Conservation (phyloP, 2,113 vertebrate genomes). For the Talpa occidentalis region DNA sequence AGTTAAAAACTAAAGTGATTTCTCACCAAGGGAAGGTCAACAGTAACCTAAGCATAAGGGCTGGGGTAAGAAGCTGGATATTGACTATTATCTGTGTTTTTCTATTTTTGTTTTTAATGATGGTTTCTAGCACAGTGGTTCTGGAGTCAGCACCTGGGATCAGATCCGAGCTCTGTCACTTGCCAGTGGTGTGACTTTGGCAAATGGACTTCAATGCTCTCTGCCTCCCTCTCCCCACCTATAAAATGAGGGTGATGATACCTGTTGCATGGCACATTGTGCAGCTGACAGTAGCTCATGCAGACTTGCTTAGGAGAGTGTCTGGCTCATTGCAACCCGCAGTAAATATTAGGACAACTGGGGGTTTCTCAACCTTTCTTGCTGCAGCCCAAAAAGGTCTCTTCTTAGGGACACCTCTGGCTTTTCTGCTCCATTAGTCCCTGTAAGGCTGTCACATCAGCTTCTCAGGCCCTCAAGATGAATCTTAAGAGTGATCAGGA, state of each 20-base stretch:
- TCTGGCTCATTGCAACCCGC: neutral
- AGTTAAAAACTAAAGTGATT: conserved; percentile 28
- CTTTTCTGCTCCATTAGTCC: neutral
- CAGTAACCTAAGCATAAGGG: neutral
- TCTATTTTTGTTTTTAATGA: neutral
- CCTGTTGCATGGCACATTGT: neutral
- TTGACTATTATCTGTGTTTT: neutral
- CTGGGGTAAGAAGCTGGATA: neutral
- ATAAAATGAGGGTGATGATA: neutral
- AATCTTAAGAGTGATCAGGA: neutral
- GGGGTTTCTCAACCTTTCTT: neutral
- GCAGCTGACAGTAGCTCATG: neutral
- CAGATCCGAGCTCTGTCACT: neutral
- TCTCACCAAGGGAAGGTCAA: neutral
- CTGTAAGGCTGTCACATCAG: neutral
- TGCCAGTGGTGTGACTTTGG: neutral
- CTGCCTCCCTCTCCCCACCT: neutral
- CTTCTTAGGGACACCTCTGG: neutral
- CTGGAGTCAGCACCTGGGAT: neutral
- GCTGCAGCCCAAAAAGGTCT: neutral
- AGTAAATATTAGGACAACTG: neutral
- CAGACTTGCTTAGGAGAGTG: neutral
- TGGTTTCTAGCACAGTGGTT: neutral
- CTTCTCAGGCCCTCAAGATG: neutral
- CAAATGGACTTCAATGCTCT: neutral